Evolutionary conservation across 2,888 invertebrate species (phyloP).

Genomic region (Cryptocephalus moraei): DNA sequence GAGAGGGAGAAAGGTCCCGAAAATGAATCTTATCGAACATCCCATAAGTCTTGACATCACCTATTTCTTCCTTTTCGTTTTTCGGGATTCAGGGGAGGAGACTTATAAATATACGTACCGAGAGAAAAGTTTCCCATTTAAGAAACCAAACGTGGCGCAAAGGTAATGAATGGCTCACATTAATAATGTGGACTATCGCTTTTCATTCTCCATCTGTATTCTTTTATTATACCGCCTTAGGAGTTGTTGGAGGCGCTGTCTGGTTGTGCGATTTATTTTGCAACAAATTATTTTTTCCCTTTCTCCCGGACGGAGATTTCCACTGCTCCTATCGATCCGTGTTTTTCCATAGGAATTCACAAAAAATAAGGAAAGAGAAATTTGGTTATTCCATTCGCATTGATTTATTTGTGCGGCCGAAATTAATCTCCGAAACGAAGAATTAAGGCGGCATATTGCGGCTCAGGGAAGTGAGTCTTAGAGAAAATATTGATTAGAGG

Average conservation of each 20-base stretch:
- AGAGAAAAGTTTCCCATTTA: conserved; percentile 41
- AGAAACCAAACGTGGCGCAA: conserved; percentile 33
- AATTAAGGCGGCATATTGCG: conserved; percentile 6
- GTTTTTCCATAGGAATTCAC: too few relatives aligned
- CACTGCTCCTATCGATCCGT: too few relatives aligned
- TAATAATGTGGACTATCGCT: conserved; percentile 28
- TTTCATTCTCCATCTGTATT: conserved; percentile 21
- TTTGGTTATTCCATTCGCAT: too few relatives aligned
- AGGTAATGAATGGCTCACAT: conserved; percentile 30
- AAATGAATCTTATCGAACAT: conserved; percentile 45
- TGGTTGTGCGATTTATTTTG: not conserved
- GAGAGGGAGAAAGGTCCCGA: conserved; percentile 10
- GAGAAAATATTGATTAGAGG: conserved; percentile 39
- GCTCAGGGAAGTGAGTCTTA: conserved; percentile 8
- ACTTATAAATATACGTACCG: conserved; percentile 38
- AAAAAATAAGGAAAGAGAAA: too few relatives aligned
- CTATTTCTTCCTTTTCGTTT: conserved; percentile 39
- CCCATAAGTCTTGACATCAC: conserved; percentile 44
- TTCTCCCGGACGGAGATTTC: too few relatives aligned
- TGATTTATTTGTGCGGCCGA: too few relatives aligned
- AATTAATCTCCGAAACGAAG: not conserved
- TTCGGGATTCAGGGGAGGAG: conserved; percentile 35
- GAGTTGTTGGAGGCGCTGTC: not conserved
- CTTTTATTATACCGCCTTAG: conserved; percentile 8
- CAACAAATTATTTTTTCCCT: not conserved